Base-by-base conservation (phyloP, 64 coral and sea anemone genomes). In the Catalaphyllia jardinei region DNA sequence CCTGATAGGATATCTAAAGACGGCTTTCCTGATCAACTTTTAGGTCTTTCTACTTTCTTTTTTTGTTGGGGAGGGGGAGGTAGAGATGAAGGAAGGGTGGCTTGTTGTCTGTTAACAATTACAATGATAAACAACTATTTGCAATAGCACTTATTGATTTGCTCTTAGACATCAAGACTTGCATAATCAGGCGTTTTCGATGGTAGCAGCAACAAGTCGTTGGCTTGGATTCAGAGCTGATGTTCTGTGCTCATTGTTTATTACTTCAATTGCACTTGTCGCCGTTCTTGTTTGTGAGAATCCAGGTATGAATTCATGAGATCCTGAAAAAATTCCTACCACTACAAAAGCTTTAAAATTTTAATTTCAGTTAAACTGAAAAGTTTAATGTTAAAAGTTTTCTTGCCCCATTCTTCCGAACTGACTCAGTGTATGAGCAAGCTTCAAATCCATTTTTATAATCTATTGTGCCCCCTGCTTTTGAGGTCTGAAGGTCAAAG, bases 141-240 rank as follows among this genome's bases (percentile, higher is more conserved):
- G 5, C 24, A 25, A 15, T 62, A 62, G 63, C 19, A 67, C 10
- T 27, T 25, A 27, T 69, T 7, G 10, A n/a, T 29, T 72, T 54
- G 2, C 0, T 49, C 22, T 10, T 75, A 62, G 89, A 30, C 76
- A 91, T 75, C 89, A 91, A 75, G 89, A 91, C 29, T 31, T 82
- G 7, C 89, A 91, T 11, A 91, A 71, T 5, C 64, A 64, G 13
- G 89, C 72, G 12, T 83, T 79, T 52, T 91, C 71, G 12, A 83
- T 71, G 57, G 78, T 91, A 3, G 9, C 51, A n/a, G 79, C 89
- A 29, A 76, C 63, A 33, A 51, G 28, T 20, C 78, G 62, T 55
- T 91, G 89, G 89, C 79, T 91, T 33, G 89, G 67, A 33, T 8
- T 91, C 0, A 72, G 89, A 42, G 64, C 80, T n/a, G 89, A 91